Conservation (phyloP, 2,888 invertebrate genomes). For the Nowickia ferox region DNA sequence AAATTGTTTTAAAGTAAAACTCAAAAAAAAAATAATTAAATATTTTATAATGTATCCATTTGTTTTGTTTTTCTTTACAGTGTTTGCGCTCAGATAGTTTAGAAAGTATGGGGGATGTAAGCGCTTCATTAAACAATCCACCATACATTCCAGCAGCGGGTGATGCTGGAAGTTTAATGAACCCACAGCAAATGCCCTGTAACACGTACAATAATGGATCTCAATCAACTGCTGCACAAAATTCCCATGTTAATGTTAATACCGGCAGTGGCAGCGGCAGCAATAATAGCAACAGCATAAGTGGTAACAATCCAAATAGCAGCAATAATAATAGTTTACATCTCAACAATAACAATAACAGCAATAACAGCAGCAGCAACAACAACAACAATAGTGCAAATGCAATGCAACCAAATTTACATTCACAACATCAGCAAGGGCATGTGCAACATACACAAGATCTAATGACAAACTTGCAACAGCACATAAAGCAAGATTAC, state of each 20-base stretch:
- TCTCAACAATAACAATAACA: conserved; percentile 63
- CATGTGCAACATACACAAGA: conserved; percentile 77
- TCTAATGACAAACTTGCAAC: conserved; percentile 82
- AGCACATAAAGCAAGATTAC: conserved; percentile 92
- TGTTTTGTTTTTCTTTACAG: conserved; percentile 73
- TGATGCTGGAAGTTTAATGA: conserved; percentile 76
- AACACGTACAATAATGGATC: conserved; percentile 75
- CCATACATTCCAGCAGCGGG: conserved; percentile 82
- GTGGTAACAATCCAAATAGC: conserved; percentile 80
- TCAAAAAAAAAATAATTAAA: not conserved
- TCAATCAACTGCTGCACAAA: conserved; percentile 78
- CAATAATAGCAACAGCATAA: conserved; percentile 54
- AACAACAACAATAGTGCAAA: conserved; percentile 75
- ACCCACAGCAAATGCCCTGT: conserved; percentile 77
- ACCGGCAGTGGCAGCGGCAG: conserved; percentile 76
- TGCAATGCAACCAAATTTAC: conserved; percentile 69
- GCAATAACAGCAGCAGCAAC: conserved; percentile 57
- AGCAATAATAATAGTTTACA: conserved; percentile 80
- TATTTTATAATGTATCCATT: not conserved
- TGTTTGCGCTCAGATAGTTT: conserved; percentile 86
- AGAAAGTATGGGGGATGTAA: conserved; percentile 87
- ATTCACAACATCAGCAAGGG: conserved; percentile 75
- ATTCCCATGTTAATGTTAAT: conserved; percentile 76
- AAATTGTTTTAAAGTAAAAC: not conserved
- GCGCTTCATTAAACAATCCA: conserved; percentile 81